Evolutionary conservation across 2,888 invertebrate genomes (phyloP).

Genomic region (Ametastegia equiseti): DNA sequence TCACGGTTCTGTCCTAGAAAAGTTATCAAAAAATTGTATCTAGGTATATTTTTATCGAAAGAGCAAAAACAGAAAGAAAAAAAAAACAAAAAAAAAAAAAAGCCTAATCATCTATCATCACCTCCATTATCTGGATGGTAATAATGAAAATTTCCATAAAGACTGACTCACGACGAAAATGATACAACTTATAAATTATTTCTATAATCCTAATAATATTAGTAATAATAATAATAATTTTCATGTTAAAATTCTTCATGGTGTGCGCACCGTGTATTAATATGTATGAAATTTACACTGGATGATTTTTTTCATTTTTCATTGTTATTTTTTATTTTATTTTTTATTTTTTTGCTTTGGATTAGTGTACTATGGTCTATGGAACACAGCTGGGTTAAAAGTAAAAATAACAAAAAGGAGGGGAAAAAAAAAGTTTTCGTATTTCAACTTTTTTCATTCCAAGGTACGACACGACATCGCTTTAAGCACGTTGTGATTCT

Average conservation of each 20-base stretch:
- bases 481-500: background rate
- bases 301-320: too few species aligned
- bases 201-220: too few species aligned
- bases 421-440: slow-evolving; percentile 48
- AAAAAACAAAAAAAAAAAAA: too few species aligned
- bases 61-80: too few species aligned
- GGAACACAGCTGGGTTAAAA: slow-evolving; percentile 40
- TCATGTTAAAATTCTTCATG: slow-evolving; percentile 36
- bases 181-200: slow-evolving; percentile 15
- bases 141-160: background rate
- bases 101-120: background rate
- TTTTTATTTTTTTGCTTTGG: too few species aligned
- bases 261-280: slow-evolving; percentile 35
- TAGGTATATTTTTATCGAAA: background rate
- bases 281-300: slow-evolving; percentile 39
- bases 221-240: slow-evolving; percentile 24
- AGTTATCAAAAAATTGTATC: slow-evolving; percentile 2
- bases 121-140: slow-evolving; percentile 3
- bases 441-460: slow-evolving; percentile 24
- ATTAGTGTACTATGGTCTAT: background rate
- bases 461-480: too few species aligned
- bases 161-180: background rate
- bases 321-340: background rate
- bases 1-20: background rate
- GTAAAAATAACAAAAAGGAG: slow-evolving; percentile 36